Evolutionary conservation across 2,113 vertebrate species (phyloP), one percentile per base, ranked within the genome.

Genomic region (Enhydra lutris): DNA sequence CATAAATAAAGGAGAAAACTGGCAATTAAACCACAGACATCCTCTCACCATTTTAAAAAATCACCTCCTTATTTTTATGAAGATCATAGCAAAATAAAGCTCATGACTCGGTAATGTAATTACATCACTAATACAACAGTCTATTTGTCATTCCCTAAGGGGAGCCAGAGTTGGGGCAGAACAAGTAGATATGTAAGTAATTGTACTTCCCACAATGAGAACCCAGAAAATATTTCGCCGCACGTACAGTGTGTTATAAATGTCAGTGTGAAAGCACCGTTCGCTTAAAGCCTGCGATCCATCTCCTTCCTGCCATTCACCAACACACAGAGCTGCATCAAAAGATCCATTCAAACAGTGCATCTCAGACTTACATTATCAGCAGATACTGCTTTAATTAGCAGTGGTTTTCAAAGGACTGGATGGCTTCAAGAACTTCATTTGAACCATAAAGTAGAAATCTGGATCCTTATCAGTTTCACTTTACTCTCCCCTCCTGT

Each of bases 401-500:
- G 87, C 94, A 98, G 85, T 45, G 73, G 29, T 94, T 98, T 97
- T 90, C 78, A 67, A 98, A 95, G 85, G 91, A 95, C 97, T 97
- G 79, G 39, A 52, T 59, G 86, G 81, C 94, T 94, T 89, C 88
- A 71, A 98, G 97, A 95, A 81, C 61, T 82, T 59, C 86, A 74
- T 87, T 90, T 90, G 87, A 92, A 47, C 87, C 87, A 69, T 47
- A 67, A 67, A 81, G 73, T 47, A 97, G 91, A 94, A 95, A 92
- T 79, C 92, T 82, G 76, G 52, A 92, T 89, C 89, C 84, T 97
- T 31, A 76, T 89, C 83, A 71, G 74, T 96, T 95, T 95, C 82
- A 94, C 23, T 78, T 96, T 80, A 71, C 85, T 89, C 65, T 76
- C 96, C 55, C 61, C 42, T 89, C 21, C 84, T 36, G 1, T 74